These are phyloP conservation scores for Diachasma alloeum DNA, from an alignment of 1,140 invertebrate species.

Conservation along the genomic window DNA sequence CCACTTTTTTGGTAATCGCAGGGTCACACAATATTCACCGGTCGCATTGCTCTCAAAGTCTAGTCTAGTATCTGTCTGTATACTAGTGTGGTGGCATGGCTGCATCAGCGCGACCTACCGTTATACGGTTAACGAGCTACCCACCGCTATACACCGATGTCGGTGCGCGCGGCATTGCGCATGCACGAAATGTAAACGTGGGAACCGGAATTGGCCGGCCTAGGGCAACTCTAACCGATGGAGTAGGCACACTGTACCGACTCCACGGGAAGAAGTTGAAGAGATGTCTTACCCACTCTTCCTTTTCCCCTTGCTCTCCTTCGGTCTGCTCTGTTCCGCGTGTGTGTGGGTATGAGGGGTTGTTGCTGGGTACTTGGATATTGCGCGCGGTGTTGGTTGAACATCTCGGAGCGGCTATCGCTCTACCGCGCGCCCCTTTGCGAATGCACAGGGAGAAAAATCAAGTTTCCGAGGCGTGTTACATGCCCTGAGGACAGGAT, in stretches of 20 bases:
- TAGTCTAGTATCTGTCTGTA: slow-evolving; percentile 8
- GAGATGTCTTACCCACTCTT: not conserved
- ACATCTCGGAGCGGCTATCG: not conserved
- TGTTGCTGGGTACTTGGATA: not conserved
- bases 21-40: not conserved
- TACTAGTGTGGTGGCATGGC: slow-evolving; percentile 39
- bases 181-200: slow-evolving; percentile 67
- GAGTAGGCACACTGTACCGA: not conserved
- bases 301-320: not conserved
- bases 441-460: not conserved
- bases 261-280: not conserved
- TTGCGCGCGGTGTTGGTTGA: not conserved
- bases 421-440: not conserved
- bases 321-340: not conserved
- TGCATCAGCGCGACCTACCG: slow-evolving; percentile 46
- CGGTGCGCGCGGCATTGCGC: slow-evolving; percentile 56
- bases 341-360: not conserved
- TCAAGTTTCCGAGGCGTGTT: not conserved
- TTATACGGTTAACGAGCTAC: slow-evolving; percentile 65
- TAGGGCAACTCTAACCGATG: slow-evolving; percentile 36
- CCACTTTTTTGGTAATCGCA: not conserved
- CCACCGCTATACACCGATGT: slow-evolving; percentile 40
- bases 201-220: slow-evolving; percentile 64
- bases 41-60: not conserved
- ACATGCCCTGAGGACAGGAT: not conserved